Evolutionary conservation across 2,797 vertebrate species (phyloP).

Genomic region (Eulemur albifrons): DNA sequence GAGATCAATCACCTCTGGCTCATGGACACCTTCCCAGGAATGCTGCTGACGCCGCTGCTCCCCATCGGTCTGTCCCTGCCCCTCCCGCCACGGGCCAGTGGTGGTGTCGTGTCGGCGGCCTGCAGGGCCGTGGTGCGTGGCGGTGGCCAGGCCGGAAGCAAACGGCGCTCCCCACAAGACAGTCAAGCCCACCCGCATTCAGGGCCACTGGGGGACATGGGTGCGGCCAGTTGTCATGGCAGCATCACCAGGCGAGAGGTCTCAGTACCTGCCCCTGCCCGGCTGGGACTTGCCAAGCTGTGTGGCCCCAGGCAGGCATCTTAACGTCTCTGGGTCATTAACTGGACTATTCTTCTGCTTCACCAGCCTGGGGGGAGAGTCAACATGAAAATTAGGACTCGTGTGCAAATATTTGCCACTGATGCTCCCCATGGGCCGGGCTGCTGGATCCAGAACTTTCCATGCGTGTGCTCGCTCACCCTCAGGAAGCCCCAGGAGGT

Average conservation of each 20-base stretch:
- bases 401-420: fast-evolving
- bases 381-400: not conserved
- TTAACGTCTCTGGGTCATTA: not conserved
- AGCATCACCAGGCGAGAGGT: not conserved
- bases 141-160: fast-evolving
- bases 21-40: not conserved
- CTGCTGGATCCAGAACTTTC: fast-evolving
- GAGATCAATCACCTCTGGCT: not conserved
- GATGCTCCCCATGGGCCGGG: fast-evolving
- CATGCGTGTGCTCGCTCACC: fast-evolving
- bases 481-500: not conserved
- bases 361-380: not conserved
- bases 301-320: not conserved
- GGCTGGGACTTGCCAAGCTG: not conserved
- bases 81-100: fast-evolving
- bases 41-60: not conserved
- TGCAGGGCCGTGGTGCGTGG: not conserved
- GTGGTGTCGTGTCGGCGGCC: not conserved
- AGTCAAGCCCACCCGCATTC: fast-evolving
- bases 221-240: fast-evolving
- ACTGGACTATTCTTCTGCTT: not conserved
- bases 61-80: not conserved
- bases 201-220: not conserved
- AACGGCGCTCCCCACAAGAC: fast-evolving
- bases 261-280: not conserved